Conservation (phyloP, 1,140 invertebrate genomes). For the Drosophila erecta region DNA sequence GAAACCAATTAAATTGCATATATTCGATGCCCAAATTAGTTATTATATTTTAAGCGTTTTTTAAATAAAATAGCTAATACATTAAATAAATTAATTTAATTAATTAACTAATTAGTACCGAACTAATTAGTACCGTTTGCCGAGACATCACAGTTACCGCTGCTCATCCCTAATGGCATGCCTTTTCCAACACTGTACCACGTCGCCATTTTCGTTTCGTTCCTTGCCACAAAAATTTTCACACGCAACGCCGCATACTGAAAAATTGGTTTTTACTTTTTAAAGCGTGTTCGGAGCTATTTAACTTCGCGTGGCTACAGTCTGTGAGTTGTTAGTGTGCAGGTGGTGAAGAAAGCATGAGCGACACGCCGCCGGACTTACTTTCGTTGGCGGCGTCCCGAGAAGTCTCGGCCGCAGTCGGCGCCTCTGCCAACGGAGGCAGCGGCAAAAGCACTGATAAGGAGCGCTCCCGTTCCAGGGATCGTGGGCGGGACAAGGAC, state of each 20-base stretch:
- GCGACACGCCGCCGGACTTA: conserved; percentile 62
- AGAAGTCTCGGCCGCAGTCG: conserved; percentile 33
- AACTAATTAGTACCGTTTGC: too few relatives aligned
- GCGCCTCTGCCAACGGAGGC: conserved; percentile 47
- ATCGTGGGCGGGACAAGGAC: conserved; percentile 85
- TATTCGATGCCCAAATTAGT: too few relatives aligned
- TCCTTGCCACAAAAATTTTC: conserved; percentile 28
- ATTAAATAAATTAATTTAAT: too few relatives aligned
- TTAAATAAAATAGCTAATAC: too few relatives aligned
- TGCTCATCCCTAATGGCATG: neutral
- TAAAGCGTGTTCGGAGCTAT: neutral
- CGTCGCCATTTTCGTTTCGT: conserved; percentile 46
- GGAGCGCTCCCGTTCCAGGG: conserved; percentile 72
- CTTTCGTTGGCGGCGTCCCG: conserved; percentile 32
- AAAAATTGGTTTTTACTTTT: conserved; percentile 8
- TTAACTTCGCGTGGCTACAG: neutral
- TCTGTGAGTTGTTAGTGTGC: neutral
- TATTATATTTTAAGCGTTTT: too few relatives aligned
- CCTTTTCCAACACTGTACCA: conserved; percentile 14
- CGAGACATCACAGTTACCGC: neutral
- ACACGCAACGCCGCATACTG: conserved; percentile 40
- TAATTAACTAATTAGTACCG: too few relatives aligned
- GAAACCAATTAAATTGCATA: too few relatives aligned
- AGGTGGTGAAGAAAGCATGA: conserved; percentile 46
- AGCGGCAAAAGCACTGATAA: conserved; percentile 52